Conservation (phyloP, 2,113 vertebrate species). For the Myotis davidii region DNA sequence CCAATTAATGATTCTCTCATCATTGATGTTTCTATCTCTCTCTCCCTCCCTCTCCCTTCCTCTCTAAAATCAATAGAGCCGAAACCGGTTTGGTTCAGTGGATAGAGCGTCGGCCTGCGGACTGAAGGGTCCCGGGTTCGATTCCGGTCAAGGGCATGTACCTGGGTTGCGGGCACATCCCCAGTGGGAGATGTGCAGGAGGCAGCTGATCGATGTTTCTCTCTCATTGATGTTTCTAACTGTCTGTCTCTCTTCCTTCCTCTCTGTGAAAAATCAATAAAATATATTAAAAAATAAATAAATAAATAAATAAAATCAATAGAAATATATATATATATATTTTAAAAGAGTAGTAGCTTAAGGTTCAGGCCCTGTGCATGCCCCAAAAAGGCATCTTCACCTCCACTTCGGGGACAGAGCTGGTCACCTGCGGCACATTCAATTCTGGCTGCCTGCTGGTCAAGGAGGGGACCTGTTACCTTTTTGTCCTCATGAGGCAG, state of each 20-base stretch:
- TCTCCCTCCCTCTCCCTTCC: neutral
- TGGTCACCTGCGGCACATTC: accelerated
- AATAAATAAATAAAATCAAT: neutral
- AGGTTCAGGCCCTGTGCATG: neutral
- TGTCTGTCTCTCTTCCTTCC: too few relatives aligned
- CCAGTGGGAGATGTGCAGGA: too few relatives aligned
- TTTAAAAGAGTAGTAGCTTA: neutral
- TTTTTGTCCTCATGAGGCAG: conserved; percentile 87
- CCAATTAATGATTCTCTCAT: neutral
- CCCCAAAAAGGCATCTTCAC: neutral
- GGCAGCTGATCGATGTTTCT: too few relatives aligned
- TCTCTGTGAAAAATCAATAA: too few relatives aligned
- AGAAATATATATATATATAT: neutral
- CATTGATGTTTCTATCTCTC: neutral
- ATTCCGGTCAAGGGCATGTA: too few relatives aligned
- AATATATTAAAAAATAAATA: too few relatives aligned
- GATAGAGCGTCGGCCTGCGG: too few relatives aligned
- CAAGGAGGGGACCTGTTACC: conserved; percentile 77
- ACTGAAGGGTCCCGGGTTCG: too few relatives aligned
- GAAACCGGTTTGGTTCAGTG: too few relatives aligned
- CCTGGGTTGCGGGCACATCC: too few relatives aligned
- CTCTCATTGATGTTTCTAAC: too few relatives aligned
- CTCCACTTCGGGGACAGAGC: neutral
- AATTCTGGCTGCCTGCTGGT: neutral
- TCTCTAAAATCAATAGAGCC: neutral